Evolutionary conservation across 2,797 vertebrate genomes (phyloP).

Genomic region (Scomberomorus guttatus): DNA sequence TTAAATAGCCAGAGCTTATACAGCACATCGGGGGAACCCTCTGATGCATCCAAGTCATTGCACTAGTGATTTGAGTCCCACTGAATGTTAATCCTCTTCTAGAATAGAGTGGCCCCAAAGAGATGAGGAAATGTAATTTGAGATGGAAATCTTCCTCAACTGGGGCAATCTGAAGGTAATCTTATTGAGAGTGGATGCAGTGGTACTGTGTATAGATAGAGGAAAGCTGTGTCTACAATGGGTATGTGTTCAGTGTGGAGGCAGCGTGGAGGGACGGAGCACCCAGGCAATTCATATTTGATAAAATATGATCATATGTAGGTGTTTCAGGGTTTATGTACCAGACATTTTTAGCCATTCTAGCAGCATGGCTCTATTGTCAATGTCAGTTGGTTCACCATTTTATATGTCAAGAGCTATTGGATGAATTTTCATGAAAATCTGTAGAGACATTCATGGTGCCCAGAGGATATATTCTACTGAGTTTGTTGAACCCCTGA

Average conservation of each 20-base stretch:
- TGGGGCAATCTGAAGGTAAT: conserved; percentile 50
- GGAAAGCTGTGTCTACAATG: background rate
- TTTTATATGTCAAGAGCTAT: conserved; percentile 1
- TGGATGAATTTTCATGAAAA: background rate
- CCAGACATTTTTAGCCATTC: background rate
- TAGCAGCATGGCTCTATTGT: background rate
- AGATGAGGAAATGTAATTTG: conserved; percentile 62
- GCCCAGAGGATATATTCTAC: background rate
- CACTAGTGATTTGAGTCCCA: conserved; percentile 38
- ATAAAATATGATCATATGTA: background rate
- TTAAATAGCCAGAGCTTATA: conserved; percentile 41
- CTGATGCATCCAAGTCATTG: conserved; percentile 38
- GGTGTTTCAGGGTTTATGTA: background rate
- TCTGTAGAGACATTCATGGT: background rate
- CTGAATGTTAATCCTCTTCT: conserved; percentile 38
- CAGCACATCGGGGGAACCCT: conserved; percentile 26
- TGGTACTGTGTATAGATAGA: conserved; percentile 9
- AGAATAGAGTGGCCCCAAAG: conserved; percentile 45
- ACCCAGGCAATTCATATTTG: background rate
- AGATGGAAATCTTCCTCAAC: conserved; percentile 53
- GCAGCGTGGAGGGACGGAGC: background rate
- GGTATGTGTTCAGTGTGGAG: conserved; percentile 9
- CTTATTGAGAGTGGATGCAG: conserved; percentile 45
- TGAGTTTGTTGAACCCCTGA: background rate
- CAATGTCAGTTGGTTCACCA: background rate